A percentile compares a stretch with the other conserved stretches of the same genome.
Evolutionary conservation across 2,797 vertebrate species (phyloP).

Genomic region (Alectoris magna): DNA sequence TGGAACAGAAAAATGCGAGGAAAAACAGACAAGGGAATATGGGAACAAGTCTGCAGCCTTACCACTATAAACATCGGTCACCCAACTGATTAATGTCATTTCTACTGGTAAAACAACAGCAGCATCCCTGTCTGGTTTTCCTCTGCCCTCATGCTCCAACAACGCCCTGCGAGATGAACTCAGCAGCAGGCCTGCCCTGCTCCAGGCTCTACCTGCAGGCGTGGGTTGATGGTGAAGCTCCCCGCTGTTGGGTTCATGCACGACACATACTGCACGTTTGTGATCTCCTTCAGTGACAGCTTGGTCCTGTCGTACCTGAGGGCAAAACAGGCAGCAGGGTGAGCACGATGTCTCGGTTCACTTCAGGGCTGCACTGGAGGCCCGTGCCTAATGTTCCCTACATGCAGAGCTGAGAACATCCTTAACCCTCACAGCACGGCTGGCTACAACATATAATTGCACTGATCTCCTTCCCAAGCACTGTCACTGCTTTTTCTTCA

Average conservation of each 20-base stretch:
- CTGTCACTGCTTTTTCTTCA: neutral
- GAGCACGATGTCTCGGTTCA: neutral
- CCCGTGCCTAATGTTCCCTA: accelerated
- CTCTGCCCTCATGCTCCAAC: neutral
- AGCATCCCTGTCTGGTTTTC: neutral
- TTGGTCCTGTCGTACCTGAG: conserved; percentile 94
- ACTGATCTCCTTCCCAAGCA: neutral
- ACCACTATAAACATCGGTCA: neutral
- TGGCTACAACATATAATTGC: neutral
- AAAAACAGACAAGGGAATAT: neutral
- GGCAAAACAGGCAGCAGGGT: neutral
- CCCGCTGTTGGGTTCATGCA: conserved; percentile 97
- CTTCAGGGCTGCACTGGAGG: neutral
- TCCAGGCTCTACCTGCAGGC: conserved; percentile 87
- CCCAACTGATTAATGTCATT: neutral
- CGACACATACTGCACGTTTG: conserved; percentile 91
- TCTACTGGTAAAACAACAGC: neutral
- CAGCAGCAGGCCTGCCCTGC: accelerated
- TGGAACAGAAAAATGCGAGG: neutral
- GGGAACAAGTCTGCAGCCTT: neutral
- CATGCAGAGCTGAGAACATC: neutral
- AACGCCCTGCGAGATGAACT: neutral
- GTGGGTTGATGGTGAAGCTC: conserved; percentile 96
- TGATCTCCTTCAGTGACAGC: conserved; percentile 92
- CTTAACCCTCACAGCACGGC: neutral